phyloP scores from a whole-genome alignment of 2,888 invertebrate species.

The Creontiades dilutus region DNA sequence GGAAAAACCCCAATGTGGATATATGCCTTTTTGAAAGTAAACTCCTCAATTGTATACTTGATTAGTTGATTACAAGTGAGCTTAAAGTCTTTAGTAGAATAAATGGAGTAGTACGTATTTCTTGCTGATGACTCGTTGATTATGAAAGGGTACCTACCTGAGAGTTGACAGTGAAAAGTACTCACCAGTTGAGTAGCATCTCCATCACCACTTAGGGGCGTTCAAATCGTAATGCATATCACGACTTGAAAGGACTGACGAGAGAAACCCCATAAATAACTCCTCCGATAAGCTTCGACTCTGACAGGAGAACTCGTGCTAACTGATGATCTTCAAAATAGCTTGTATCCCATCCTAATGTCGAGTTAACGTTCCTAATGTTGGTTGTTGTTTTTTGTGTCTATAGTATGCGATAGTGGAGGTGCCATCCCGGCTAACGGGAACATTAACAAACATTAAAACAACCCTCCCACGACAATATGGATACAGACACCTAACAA shows the following conservation, averaged over 20 bases:
- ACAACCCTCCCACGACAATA: neutral
- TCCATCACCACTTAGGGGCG: neutral
- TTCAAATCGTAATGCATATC: neutral
- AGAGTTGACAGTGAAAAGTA: neutral
- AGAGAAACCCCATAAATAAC: conserved; percentile 23
- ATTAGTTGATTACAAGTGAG: too few relatives aligned
- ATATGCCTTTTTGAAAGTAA: too few relatives aligned
- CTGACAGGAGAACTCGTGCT: neutral
- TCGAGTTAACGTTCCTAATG: neutral
- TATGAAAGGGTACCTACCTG: neutral
- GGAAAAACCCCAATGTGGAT: too few relatives aligned
- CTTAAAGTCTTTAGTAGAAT: too few relatives aligned
- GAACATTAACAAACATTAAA: neutral
- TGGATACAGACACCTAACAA: neutral
- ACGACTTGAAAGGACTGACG: neutral
- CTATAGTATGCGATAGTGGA: too few relatives aligned
- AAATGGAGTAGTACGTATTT: neutral
- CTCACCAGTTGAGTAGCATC: neutral
- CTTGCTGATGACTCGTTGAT: neutral
- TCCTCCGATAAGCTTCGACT: neutral
- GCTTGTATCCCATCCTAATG: neutral
- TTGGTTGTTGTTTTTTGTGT: neutral
- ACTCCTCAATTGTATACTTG: too few relatives aligned
- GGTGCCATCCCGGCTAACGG: too few relatives aligned
- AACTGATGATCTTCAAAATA: neutral